Base-by-base conservation (phyloP, 2,797 vertebrate genomes). In the Threskiornis aethiopicus region DNA sequence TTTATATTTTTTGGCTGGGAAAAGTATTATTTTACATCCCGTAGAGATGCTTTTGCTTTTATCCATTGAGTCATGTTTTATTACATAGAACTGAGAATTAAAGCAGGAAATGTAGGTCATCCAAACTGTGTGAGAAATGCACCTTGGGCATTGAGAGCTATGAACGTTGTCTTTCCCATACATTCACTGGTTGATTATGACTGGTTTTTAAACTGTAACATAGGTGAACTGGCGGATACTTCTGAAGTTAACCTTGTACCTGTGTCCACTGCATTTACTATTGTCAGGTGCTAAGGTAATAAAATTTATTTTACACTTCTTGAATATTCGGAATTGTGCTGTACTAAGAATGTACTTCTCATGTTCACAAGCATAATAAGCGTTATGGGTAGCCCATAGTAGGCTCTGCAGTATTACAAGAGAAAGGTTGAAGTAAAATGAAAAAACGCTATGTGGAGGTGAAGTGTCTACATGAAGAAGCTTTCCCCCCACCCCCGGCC, bases 41-140 rank as follows among this genome's bases (percentile, higher is more conserved):
- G 5, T 65, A 46, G 89, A 90, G 59, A 26, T 59, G 21, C 7
- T 84, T 89, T 85, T 82, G 24, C 88, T 90, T 92, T 95, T 77
- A 82, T 90, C 44, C 49, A 35, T 82, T 94, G 70, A 93, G 79
- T 88, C 62, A 41, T 31, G 13, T 87, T 81, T 88, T 71, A 64
- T 95, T 94, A 47, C 33, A 25, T 5, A 86, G 69, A 62, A 65
- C 55, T 44, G 89, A 78, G 87, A 95, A 88, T 5, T 66, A 62
- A 96, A 93, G 85, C 80, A 94, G 59, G 85, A 87, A 95, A 96
- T 93, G 59, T 95, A 95, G 92, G 95, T 96, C 95, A 90, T 82
- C 58, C 67, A 93, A 93, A 76, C 72, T 24, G n/a, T 77, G n/a
- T 82, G 62, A 90, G 77, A 77, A 84, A 62, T 61, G 51, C 1